Base-by-base conservation (phyloP, 1,140 invertebrate species). In the Bombus polaris region DNA sequence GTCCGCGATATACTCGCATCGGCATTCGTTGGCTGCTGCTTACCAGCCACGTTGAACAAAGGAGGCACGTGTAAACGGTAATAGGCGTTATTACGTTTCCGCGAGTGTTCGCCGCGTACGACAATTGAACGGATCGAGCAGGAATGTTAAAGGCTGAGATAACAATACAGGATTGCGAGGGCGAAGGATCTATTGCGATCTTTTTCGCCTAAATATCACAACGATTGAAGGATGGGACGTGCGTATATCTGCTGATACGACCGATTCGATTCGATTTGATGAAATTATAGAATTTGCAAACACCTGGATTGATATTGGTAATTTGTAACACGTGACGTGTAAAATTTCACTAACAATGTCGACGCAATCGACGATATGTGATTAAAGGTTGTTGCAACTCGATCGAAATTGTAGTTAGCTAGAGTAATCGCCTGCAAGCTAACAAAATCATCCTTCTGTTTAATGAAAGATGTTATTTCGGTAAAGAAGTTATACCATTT, bases 1-100 rank as follows among this genome's bases (percentile, higher is more conserved):
- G 39, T 53, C 22, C 83, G 70, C 83, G 85, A 87, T 89, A 87
- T 77, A 87, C 88, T 37, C 32, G 80, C 76, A 77, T 74, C 70
- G 85, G 71, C 78, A 89, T 89, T 89, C 83, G 57, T 32, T 57
- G 68, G 42, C 35, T 35, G 70, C 28, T 66, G 53, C 71, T 74
- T 47, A 57, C 66, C 42, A 74, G 77, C 37, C n/a, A 66, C 42
- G 42, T 47, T 25, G 42, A 85, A 81, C 78, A 85, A 85, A 81
- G 42, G 44, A 66, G 39, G 42, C 76, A 65, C 78, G 70, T 81
- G 78, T 74, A 74, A n/a, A 1, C 78, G 35, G 42, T 85, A 85
- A 85, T 81, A 81, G 68, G 70, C 37, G 47, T 85, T 85, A 68
- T 74, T 81, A 80, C 83, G 57, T 65, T 62, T 44, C 47, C 10